A percentile compares a stretch with the other conserved stretches of the same genome.
Conservation (phyloP, 2,113 vertebrate genomes). For the Phylloscopus whistleri region DNA sequence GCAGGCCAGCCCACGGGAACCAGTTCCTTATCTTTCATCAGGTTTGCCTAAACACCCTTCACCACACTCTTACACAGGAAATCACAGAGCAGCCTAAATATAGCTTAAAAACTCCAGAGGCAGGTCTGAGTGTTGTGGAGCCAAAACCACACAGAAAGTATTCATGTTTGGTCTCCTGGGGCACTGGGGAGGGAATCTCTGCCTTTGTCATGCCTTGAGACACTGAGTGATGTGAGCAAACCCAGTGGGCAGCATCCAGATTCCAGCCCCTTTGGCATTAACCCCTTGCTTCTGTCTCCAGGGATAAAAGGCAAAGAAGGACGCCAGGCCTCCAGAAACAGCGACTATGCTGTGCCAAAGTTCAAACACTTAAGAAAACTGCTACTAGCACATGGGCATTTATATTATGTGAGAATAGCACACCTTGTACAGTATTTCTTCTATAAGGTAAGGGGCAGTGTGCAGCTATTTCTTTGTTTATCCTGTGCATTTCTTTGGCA, state of each 20-base stretch:
- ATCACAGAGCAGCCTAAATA: neutral
- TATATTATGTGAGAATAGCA: conserved; percentile 97
- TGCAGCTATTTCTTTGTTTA: neutral
- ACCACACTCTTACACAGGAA: neutral
- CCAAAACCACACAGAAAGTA: accelerated
- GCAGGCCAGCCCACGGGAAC: neutral
- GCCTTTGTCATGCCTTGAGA: neutral
- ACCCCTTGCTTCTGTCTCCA: conserved; percentile 56
- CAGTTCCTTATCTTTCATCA: neutral
- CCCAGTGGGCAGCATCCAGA: neutral
- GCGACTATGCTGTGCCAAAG: conserved; percentile 96
- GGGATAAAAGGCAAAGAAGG: conserved; percentile 98
- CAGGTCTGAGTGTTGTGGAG: neutral
- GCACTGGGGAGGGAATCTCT: accelerated
- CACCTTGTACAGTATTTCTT: conserved; percentile 99
- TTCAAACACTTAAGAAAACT: conserved; percentile 95
- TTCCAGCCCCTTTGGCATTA: neutral
- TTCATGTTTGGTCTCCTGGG: neutral
- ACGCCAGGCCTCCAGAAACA: conserved; percentile 94
- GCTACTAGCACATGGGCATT: conserved; percentile 92
- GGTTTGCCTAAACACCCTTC: neutral
- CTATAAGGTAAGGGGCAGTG: conserved; percentile 86
- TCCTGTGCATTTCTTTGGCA: accelerated
- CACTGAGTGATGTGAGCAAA: neutral
- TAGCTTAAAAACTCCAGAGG: neutral